Percentiles rank a stretch among this genome's conserved stretches.
These are phyloP conservation scores for Lycaon pictus DNA, from an alignment of 2,113 vertebrate species.

Conservation along the genomic window DNA sequence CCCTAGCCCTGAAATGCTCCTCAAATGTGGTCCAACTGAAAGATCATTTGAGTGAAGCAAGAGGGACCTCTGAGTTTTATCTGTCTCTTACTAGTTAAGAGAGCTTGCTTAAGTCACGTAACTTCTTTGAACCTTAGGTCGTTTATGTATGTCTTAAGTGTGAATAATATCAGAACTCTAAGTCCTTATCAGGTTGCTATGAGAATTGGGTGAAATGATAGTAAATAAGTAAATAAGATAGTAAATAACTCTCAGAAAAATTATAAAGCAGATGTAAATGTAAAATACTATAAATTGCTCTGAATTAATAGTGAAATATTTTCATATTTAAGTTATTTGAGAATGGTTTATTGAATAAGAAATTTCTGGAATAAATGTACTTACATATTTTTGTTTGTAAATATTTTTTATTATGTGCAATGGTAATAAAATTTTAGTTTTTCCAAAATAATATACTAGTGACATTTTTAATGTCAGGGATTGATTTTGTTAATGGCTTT, in stretches of 20 bases:
- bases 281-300: background rate
- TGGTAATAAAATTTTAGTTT: slow-evolving; percentile 36
- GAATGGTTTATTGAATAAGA: background rate
- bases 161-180: background rate
- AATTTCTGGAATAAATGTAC: background rate
- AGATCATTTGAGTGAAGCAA: background rate
- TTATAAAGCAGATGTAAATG: background rate
- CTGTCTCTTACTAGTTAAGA: slow-evolving; percentile 16
- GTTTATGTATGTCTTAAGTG: background rate
- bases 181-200: background rate
- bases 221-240: background rate
- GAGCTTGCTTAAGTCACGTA: background rate
- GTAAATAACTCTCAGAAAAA: background rate
- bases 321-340: background rate
- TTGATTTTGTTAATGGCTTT: slow-evolving; percentile 34
- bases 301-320: background rate
- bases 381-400: background rate
- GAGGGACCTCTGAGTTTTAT: background rate
- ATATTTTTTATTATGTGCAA: background rate
- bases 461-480: background rate
- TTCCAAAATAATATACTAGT: slow-evolving; percentile 20
- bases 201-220: background rate
- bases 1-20: background rate
- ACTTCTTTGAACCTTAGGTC: background rate
- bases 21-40: background rate